Conservation (phyloP, 2,888 invertebrate species). For the Steromphala cineraria region DNA sequence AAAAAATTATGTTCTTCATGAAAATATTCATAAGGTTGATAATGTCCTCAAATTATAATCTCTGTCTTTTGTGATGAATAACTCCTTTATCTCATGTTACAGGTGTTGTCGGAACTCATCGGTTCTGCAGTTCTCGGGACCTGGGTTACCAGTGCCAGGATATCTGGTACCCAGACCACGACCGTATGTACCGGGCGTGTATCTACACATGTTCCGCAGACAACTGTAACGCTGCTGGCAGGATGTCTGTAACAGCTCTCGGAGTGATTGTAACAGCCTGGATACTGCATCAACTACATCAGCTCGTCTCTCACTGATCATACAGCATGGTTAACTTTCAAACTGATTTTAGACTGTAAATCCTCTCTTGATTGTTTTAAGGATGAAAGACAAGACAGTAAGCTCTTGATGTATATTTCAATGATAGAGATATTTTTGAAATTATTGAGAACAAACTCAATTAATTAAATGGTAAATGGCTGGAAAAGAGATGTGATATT, state of each 20-base stretch:
- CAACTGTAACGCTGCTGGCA: constrained; percentile 66
- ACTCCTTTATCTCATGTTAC: constrained; percentile 27
- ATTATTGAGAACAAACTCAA: no score
- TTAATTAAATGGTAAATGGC: no score
- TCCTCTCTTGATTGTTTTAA: no score
- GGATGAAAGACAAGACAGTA: no score
- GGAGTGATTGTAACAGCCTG: constrained; percentile 2
- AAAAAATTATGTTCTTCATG: no score
- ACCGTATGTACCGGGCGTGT: constrained; percentile 75
- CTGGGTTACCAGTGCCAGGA: constrained; percentile 75
- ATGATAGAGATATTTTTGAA: no score
- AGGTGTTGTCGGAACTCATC: constrained; percentile 75
- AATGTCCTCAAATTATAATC: neutral
- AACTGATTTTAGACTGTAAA: neutral
- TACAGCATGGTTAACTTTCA: neutral
- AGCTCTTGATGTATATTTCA: no score
- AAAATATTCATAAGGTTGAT: neutral
- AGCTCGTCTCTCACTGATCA: constrained; percentile 21
- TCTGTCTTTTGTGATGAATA: neutral
- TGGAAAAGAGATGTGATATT: no score
- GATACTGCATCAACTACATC: constrained; percentile 5
- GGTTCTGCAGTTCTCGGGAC: constrained; percentile 75
- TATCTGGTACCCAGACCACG: constrained; percentile 74
- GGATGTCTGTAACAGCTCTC: constrained; percentile 10
- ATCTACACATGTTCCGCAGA: constrained; percentile 72